Evolutionary conservation across 2,113 vertebrate species (phyloP).

Genomic region (Scortum barcoo): DNA sequence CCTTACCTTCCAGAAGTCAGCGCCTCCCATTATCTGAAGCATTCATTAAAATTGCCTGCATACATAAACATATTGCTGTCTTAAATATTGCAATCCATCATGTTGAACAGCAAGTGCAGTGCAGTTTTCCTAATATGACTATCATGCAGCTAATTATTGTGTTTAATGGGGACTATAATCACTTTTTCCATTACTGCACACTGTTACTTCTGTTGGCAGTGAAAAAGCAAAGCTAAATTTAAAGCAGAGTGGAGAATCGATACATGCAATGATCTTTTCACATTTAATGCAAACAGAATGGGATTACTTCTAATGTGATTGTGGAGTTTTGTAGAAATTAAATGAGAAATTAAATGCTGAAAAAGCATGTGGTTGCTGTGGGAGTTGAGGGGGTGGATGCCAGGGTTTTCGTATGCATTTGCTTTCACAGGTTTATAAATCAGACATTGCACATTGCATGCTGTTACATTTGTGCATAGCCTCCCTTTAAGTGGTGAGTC

Average conservation of each 20-base stretch:
- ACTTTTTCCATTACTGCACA: constrained; percentile 49
- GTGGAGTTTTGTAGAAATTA: constrained; percentile 34
- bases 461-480: constrained; percentile 19
- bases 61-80: constrained; percentile 58
- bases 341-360: constrained; percentile 21
- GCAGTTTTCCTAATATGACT: constrained; percentile 54
- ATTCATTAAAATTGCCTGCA: constrained; percentile 27
- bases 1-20: constrained; percentile 16
- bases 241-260: constrained; percentile 18
- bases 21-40: constrained; percentile 15
- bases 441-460: constrained; percentile 7
- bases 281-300: constrained; percentile 33
- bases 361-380: constrained; percentile 24
- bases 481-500: constrained; percentile 5
- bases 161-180: constrained; percentile 67
- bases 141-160: constrained; percentile 63
- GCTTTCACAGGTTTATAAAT: constrained; percentile 32
- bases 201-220: constrained; percentile 37
- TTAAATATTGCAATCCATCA: constrained; percentile 65
- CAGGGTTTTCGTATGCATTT: constrained; percentile 6
- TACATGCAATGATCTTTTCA: constrained; percentile 30
- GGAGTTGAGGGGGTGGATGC: constrained; percentile 1
- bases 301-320: constrained; percentile 11
- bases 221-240: constrained; percentile 31
- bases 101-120: constrained; percentile 31